Conservation (phyloP, 2,113 vertebrate species). For the Gavialis gangeticus region DNA sequence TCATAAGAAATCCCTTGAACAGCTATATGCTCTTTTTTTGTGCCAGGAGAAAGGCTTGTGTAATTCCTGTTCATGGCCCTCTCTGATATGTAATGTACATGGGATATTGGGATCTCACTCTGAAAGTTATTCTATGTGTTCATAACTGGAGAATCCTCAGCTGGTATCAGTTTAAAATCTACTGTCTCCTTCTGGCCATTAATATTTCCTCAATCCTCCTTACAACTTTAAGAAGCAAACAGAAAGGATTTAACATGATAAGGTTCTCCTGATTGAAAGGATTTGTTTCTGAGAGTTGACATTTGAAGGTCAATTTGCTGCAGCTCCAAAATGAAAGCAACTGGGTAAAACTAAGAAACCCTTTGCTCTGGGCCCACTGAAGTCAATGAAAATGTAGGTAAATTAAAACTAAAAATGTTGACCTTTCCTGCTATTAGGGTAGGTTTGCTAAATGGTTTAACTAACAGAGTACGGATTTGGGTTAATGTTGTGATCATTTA, state of each 20-base stretch:
- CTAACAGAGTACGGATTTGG: background rate
- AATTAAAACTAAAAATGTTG: background rate
- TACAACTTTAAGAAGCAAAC: background rate
- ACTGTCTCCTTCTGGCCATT: fast-evolving
- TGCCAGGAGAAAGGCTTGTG: too few species aligned
- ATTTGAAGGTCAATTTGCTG: background rate
- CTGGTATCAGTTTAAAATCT: background rate
- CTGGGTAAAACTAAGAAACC: background rate
- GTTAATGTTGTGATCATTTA: background rate
- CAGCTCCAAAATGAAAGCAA: background rate
- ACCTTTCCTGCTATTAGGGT: background rate
- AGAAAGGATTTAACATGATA: background rate
- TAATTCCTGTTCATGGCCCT: fast-evolving
- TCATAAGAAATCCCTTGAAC: background rate
- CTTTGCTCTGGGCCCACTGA: background rate
- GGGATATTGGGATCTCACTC: background rate
- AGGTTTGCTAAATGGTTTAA: background rate
- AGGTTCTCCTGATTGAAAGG: background rate
- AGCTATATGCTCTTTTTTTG: background rate
- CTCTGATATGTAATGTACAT: background rate
- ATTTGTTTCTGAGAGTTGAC: background rate
- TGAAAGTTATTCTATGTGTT: background rate
- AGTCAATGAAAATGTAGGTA: background rate
- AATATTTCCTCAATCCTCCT: background rate
- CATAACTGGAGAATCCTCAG: background rate